Evolutionary conservation across 2,888 invertebrate species (phyloP).

Genomic region (Cheilosia impressa): DNA sequence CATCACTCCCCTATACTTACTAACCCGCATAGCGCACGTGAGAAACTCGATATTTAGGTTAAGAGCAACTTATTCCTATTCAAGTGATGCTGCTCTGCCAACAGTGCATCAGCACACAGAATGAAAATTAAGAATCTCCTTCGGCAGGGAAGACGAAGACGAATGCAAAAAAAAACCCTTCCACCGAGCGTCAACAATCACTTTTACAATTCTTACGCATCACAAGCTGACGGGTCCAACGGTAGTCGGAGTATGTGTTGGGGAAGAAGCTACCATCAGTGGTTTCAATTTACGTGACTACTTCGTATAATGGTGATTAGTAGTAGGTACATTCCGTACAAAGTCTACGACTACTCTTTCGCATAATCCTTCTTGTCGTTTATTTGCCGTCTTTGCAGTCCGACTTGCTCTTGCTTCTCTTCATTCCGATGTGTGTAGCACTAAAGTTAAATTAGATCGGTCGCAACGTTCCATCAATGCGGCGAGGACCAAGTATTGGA

Average conservation of each 20-base stretch:
- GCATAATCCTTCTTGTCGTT: constrained; percentile 43
- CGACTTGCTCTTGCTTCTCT: background rate
- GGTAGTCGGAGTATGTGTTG: background rate
- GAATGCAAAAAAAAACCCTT: background rate
- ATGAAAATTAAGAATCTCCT: constrained; percentile 58
- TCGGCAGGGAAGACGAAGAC: background rate
- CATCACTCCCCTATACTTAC: constrained; percentile 32
- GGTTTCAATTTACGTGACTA: constrained; percentile 71
- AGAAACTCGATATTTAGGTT: constrained; percentile 75
- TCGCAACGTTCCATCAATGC: constrained; percentile 55
- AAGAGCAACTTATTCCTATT: constrained; percentile 72
- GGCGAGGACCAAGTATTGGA: constrained; percentile 41
- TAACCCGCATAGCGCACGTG: constrained; percentile 49
- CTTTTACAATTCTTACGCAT: constrained; percentile 55
- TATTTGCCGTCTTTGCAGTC: constrained; percentile 8
- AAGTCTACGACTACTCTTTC: background rate
- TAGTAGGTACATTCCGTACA: constrained; percentile 37
- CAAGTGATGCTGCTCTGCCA: constrained; percentile 48
- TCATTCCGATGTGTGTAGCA: constrained; percentile 50
- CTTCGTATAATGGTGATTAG: constrained; percentile 65
- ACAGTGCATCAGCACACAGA: constrained; percentile 48
- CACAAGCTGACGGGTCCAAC: constrained; percentile 27
- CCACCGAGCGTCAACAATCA: constrained; percentile 32
- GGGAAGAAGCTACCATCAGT: constrained; percentile 47
- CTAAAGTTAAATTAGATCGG: constrained; percentile 71